Evolutionary conservation across 1,140 invertebrate genomes (phyloP).

Genomic region (Apis dorsata): DNA sequence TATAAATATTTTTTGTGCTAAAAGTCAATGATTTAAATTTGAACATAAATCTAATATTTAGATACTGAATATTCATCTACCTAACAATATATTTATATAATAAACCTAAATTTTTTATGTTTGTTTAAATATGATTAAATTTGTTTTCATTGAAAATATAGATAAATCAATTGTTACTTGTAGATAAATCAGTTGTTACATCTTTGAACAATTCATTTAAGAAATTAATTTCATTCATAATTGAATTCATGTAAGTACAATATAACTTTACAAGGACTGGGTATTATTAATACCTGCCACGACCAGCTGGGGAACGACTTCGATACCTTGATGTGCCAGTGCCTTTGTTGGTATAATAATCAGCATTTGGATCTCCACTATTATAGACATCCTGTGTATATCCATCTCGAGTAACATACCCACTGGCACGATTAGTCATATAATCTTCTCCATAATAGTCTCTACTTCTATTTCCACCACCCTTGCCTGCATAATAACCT

Average conservation of each 20-base stretch:
- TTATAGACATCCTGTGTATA: conserved; percentile 75
- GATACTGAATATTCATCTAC: not conserved
- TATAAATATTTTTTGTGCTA: conserved; percentile 19
- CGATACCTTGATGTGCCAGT: conserved; percentile 79
- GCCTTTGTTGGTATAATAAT: conserved; percentile 77
- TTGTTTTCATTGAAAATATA: not conserved
- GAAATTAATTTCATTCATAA: not conserved
- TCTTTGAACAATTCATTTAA: not conserved
- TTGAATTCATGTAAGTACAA: conserved; percentile 11
- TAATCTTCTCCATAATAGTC: conserved; percentile 74
- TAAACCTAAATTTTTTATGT: not conserved
- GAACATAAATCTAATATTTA: not conserved
- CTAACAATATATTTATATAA: not conserved
- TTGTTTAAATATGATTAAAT: not conserved
- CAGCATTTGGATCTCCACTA: conserved; percentile 70
- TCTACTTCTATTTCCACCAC: conserved; percentile 75
- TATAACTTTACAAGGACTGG: conserved; percentile 63
- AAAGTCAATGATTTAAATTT: conserved; percentile 5
- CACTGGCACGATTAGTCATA: conserved; percentile 67
- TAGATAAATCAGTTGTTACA: not conserved
- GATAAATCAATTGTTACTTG: not conserved
- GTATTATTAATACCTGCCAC: conserved; percentile 79
- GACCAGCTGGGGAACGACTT: conserved; percentile 80
- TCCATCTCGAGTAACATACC: conserved; percentile 75
- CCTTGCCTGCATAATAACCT: conserved; percentile 77